Percentiles rank a stretch among this genome's conserved stretches.
Conservation (phyloP, 2,888 invertebrate species). For the Meta bourneti region DNA sequence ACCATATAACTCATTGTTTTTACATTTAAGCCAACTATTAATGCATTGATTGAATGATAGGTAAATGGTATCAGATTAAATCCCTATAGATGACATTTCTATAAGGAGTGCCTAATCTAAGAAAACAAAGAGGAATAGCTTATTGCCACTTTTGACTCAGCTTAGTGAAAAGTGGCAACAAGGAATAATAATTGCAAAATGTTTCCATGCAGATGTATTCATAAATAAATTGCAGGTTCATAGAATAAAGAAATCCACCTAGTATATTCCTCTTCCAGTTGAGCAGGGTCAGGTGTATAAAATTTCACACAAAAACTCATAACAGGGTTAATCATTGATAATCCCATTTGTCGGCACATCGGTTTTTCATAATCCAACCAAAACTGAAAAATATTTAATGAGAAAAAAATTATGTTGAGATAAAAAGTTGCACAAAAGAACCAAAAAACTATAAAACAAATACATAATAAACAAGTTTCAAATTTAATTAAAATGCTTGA, state of each 20-base stretch:
- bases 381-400: conserved; percentile 86
- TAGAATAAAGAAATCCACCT: conserved; percentile 81
- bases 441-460: not conserved
- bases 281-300: conserved; percentile 98
- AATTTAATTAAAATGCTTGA: not conserved
- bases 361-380: conserved; percentile 99
- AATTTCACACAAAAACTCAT: conserved; percentile 98
- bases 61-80: no score
- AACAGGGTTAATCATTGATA: conserved; percentile 86
- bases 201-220: not conserved
- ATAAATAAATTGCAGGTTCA: not conserved
- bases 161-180: not conserved
- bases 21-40: no score
- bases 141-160: no score
- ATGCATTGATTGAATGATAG: no score
- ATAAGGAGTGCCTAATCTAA: no score
- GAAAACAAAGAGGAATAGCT: no score
- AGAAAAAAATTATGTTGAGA: not conserved
- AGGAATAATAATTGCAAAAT: not conserved
- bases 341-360: conserved; percentile 95
- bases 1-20: no score
- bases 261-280: conserved; percentile 98
- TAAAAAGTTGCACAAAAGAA: not conserved
- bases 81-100: no score
- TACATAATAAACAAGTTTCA: not conserved